phyloP scores from a whole-genome alignment of 2,113 vertebrate species.

The Myiozetetes cayanensis region DNA sequence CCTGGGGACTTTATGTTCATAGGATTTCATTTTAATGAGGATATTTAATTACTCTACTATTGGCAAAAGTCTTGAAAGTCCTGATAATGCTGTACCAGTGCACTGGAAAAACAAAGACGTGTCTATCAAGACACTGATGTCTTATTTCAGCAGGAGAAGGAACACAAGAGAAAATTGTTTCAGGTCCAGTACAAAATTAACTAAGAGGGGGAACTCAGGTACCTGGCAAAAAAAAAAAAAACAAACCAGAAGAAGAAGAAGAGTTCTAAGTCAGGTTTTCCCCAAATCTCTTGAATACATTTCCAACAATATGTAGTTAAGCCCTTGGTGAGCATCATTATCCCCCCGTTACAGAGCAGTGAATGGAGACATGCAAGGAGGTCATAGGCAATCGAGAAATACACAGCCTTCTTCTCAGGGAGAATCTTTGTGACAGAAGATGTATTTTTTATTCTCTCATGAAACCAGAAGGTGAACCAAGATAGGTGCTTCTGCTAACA shows the following conservation, averaged over 20 bases:
- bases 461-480: background rate
- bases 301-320: background rate
- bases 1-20: background rate
- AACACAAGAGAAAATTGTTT: background rate
- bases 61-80: background rate
- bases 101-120: background rate
- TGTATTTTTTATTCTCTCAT: background rate
- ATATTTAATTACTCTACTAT: background rate
- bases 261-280: background rate
- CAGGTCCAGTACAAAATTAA: background rate
- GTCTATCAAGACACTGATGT: background rate
- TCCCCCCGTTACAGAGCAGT: background rate
- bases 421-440: background rate
- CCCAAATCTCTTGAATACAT: background rate
- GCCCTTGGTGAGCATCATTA: background rate
- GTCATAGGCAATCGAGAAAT: background rate
- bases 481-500: background rate
- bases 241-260: background rate
- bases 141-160: background rate
- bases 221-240: background rate
- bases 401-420: background rate
- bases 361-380: background rate
- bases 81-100: accelerated
- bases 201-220: background rate
- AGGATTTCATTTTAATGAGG: background rate